Evolutionary conservation across 2,888 invertebrate species (phyloP), one percentile per base, ranked within the genome.

Genomic region (Caenorhabditis japonica): DNA sequence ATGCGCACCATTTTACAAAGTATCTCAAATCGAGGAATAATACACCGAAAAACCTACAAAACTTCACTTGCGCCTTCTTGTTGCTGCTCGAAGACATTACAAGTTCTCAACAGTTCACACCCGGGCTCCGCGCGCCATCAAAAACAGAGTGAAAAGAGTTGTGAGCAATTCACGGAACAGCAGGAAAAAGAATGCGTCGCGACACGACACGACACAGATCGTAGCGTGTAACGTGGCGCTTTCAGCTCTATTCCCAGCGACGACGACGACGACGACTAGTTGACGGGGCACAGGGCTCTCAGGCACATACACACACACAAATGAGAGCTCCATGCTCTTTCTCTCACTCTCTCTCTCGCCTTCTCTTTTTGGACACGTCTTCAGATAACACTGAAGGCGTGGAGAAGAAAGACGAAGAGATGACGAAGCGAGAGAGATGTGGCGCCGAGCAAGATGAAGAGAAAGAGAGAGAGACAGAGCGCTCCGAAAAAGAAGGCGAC

Each of bases 61-160:
- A 80, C 47, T 80, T 80, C 72, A 73, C 70, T 74, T 80, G 80
- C 55, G 75, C 72, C 46, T 80, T 80, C 51, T 76, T 76, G 64
- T 77, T 78, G 60, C 58, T 71, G 62, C 68, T 73, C 39, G 73
- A 62, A 39, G 76, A 72, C 72, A 69, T 76, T 17, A 15, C 43
- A n/a, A 25, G n/a, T n/a, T 39, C 39, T 39, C n/a, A 17, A 13
- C n/a, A n/a, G n/a, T n/a, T n/a, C n/a, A n/a, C n/a, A n/a, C n/a
- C n/a, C n/a, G n/a, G n/a, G n/a, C n/a, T n/a, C n/a, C n/a, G n/a
- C n/a, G n/a, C n/a, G n/a, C n/a, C n/a, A n/a, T n/a, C n/a, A n/a
- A n/a, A n/a, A n/a, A n/a, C n/a, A n/a, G n/a, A n/a, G n/a, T n/a
- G n/a, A n/a, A n/a, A n/a, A n/a, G n/a, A n/a, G n/a, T n/a, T n/a